Evolutionary conservation across 2,888 invertebrate genomes (phyloP).

Genomic region (Eupithecia subumbrata): DNA sequence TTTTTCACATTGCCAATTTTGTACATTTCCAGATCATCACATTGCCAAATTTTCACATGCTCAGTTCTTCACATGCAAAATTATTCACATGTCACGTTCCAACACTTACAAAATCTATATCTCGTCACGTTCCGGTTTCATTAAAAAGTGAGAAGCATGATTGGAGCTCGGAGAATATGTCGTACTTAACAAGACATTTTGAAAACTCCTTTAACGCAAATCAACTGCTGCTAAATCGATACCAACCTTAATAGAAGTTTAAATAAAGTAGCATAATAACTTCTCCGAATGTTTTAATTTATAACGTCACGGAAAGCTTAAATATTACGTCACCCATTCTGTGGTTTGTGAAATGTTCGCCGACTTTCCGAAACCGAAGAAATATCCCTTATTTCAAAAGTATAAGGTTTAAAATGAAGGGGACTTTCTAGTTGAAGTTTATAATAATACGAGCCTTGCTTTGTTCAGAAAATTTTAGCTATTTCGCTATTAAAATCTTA

Average conservation of each 20-base stretch:
- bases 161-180: neutral
- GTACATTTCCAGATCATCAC: too few relatives aligned
- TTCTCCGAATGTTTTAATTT: conserved; percentile 43
- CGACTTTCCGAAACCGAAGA: conserved; percentile 24
- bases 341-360: conserved; percentile 38
- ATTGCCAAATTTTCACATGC: too few relatives aligned
- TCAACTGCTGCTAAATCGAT: neutral
- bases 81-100: conserved; percentile 5
- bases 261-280: conserved; percentile 1
- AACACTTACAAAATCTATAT: neutral
- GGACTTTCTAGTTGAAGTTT: conserved; percentile 18
- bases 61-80: too few relatives aligned
- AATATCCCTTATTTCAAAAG: conserved; percentile 17
- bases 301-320: conserved; percentile 45
- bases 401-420: conserved; percentile 14
- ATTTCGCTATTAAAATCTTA: conserved; percentile 43
- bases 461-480: conserved; percentile 42
- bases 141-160: neutral
- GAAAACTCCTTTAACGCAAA: neutral
- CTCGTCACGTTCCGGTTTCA: neutral
- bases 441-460: conserved; percentile 43
- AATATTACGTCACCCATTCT: conserved; percentile 47
- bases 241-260: neutral
- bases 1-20: too few relatives aligned
- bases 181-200: neutral